phyloP scores from a whole-genome alignment of 2,113 vertebrate species.

The Cepphus grylle region DNA sequence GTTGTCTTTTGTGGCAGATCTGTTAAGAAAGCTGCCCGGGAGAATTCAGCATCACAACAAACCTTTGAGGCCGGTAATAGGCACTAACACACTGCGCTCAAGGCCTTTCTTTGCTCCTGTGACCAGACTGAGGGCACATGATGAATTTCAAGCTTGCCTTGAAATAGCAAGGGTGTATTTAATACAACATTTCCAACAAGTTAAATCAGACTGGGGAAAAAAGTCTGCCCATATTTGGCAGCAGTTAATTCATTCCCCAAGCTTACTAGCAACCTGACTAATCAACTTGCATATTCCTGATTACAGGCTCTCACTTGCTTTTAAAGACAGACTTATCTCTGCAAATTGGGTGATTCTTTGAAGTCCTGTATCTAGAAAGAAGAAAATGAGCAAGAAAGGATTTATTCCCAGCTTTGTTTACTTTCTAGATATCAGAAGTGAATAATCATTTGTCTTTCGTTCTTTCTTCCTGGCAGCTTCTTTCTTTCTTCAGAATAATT shows the following conservation, averaged over 20 bases:
- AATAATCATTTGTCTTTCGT: neutral
- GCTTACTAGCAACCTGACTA: slow-evolving; percentile 1
- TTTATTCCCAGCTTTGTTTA: neutral
- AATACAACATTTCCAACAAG: neutral
- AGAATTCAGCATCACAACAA: neutral
- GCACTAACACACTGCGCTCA: neutral
- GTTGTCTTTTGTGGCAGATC: neutral
- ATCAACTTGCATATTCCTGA: neutral
- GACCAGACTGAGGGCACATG: neutral
- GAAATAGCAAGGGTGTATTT: neutral
- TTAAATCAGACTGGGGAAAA: neutral
- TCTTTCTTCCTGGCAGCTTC: neutral
- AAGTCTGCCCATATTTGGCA: slow-evolving; percentile 16
- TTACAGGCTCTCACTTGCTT: slow-evolving; percentile 1
- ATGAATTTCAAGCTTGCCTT: neutral
- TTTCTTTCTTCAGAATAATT: neutral
- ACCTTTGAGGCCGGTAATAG: neutral
- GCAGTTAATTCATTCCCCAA: neutral
- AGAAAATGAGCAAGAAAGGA: neutral
- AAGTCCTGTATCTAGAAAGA: neutral
- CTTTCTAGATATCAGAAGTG: neutral
- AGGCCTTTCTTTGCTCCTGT: neutral
- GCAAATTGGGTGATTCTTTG: neutral
- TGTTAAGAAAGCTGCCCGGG: neutral
- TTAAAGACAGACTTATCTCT: slow-evolving; percentile 2